These are phyloP conservation scores for Podiceps cristatus DNA, from an alignment of 2,113 vertebrate species.

Conservation along the genomic window DNA sequence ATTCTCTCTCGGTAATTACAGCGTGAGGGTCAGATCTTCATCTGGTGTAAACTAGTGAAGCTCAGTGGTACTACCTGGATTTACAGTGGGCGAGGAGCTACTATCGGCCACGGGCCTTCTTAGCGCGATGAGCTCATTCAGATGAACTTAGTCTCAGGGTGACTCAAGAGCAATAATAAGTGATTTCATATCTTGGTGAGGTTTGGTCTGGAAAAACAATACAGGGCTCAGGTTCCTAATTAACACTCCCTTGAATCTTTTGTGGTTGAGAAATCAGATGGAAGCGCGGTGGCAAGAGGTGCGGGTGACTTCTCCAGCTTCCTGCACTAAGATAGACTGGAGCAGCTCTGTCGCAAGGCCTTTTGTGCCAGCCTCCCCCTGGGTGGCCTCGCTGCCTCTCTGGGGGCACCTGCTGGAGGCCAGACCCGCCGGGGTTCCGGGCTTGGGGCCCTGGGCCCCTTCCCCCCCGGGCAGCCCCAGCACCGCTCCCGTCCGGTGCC, in stretches of 20 bases:
- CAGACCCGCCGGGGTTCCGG: not conserved
- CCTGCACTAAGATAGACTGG: not conserved
- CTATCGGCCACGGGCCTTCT: not conserved
- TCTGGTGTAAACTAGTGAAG: not conserved
- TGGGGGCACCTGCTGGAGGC: not conserved
- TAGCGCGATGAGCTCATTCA: not conserved
- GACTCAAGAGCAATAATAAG: not conserved
- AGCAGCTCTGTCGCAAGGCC: not conserved
- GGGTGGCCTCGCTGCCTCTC: fast-evolving
- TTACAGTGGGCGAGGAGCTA: not conserved
- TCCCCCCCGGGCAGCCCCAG: not conserved
- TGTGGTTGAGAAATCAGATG: not conserved
- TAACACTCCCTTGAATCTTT: not conserved
- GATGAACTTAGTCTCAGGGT: not conserved
- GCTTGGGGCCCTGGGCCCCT: no score
- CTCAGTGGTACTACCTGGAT: not conserved
- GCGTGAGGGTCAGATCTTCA: constrained; percentile 12
- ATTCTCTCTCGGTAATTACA: not conserved
- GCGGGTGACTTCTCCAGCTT: not conserved
- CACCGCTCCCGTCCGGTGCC: fast-evolving
- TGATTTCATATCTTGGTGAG: not conserved
- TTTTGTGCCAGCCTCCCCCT: not conserved
- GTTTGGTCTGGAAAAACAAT: not conserved
- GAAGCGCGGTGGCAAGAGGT: not conserved
- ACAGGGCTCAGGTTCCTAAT: not conserved